Conservation (phyloP, 1,140 invertebrate species). For the Penaeus indicus region DNA sequence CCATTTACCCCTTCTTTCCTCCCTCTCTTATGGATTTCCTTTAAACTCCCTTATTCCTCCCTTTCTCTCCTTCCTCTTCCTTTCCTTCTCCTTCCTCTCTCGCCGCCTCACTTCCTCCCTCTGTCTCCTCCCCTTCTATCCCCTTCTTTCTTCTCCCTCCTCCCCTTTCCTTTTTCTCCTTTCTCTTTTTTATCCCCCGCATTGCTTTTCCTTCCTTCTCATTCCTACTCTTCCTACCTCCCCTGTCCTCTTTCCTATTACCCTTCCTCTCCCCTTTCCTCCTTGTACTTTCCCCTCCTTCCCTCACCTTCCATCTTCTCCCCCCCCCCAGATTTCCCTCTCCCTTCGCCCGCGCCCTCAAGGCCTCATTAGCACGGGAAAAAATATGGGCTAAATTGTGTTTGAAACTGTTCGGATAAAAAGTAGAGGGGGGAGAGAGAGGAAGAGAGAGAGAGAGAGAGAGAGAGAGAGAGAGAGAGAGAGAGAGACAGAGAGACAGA, state of each 20-base stretch:
- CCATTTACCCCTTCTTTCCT: neutral
- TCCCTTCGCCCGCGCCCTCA: neutral
- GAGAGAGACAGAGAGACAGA: neutral
- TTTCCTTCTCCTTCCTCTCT: neutral
- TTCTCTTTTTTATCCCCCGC: neutral
- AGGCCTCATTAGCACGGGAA: neutral
- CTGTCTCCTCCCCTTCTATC: neutral
- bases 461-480: neutral
- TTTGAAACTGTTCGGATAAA: neutral
- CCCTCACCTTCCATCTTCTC: neutral
- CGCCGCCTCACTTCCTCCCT: neutral
- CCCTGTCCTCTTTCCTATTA: neutral
- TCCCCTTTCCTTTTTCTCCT: neutral
- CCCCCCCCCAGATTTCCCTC: neutral
- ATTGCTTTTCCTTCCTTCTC: neutral
- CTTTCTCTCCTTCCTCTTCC: neutral
- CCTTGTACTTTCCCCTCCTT: neutral
- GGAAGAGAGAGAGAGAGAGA: too few relatives aligned
- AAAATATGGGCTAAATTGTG: neutral
- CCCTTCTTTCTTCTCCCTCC: neutral
- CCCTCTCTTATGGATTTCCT: too few relatives aligned
- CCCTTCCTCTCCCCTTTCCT: neutral
- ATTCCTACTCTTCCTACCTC: neutral
- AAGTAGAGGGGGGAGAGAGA: too few relatives aligned
- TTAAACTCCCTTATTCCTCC: neutral